Evolutionary conservation across 2,888 invertebrate genomes (phyloP), one percentile per base, ranked within the genome.

Genomic region (Parnassius smintheus): DNA sequence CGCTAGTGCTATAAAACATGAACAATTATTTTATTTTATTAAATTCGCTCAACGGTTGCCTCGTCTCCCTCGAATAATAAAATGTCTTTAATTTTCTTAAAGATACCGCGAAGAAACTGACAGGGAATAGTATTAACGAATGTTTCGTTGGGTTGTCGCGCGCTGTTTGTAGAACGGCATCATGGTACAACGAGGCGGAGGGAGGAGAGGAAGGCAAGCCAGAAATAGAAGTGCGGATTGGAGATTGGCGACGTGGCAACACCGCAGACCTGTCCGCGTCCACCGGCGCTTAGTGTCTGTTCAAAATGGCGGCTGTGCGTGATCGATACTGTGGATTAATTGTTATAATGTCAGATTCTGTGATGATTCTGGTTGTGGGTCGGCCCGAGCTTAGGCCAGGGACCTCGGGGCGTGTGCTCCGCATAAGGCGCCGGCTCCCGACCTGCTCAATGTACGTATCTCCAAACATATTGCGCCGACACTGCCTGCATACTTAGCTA

Each of bases 261-360:
- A 89, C 85, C 88, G 89, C 91, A 73, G 78, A 77, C 80, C 79
- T 80, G 75, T 72, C 73, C 74, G 76, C 69, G 75, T 81, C 88
- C 87, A 89, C 76, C 70, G 18, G 18, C 18, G 75, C 81, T 88
- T 87, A 91, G 91, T 91, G 89, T 88, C 88, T 84, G 86, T 88
- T 87, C 91, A 91, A 91, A 91, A 91, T 91, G 91, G 91, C 91
- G 90, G 80, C 85, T 84, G 91, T 90, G 91, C 83, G 91, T 91
- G 91, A 91, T 91, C 91, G 88, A 91, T 91, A 91, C 86, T 78
- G 91, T 85, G 91, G 82, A 84, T 86, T 85, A 88, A 82, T 75
- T 80, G 86, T 88, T 83, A 78, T 88, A 91, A 88, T 88, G 86
- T 78, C 82, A 80, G 82, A 84, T 84, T 84, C 81, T 83, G 91